Evolutionary conservation across 2,888 invertebrate genomes (phyloP).

Genomic region (Atrina japonica): DNA sequence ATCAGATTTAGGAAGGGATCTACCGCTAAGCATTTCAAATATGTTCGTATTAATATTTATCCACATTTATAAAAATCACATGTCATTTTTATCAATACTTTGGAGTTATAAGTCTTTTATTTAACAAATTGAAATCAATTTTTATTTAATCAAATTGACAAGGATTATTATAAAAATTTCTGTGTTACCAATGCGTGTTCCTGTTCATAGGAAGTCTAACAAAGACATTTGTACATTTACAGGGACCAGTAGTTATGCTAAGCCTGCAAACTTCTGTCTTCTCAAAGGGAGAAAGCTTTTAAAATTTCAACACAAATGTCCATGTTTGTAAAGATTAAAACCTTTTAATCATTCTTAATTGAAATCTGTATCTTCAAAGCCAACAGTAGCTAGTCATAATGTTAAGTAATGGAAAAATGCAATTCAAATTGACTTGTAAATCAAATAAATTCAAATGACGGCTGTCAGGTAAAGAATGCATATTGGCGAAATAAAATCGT

Average conservation of each 20-base stretch:
- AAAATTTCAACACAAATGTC: conserved; percentile 36
- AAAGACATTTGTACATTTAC: conserved; percentile 36
- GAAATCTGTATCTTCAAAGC: conserved; percentile 36
- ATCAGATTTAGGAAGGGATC: no score
- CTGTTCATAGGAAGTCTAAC: conserved; percentile 11
- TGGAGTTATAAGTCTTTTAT: conserved; percentile 18
- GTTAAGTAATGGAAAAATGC: conserved; percentile 4
- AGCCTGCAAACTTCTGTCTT: conserved; percentile 33
- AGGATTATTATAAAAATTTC: background rate
- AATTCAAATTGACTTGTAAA: conserved; percentile 27
- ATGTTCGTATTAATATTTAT: background rate
- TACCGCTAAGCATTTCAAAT: background rate
- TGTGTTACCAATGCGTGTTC: conserved; percentile 14
- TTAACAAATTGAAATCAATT: conserved; percentile 17
- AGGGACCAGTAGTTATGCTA: conserved; percentile 29
- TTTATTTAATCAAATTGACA: conserved; percentile 14
- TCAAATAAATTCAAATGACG: conserved; percentile 35
- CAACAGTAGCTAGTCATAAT: conserved; percentile 13
- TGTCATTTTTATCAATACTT: conserved; percentile 18
- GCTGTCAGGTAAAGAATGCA: conserved; percentile 1
- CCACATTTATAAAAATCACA: conserved; percentile 7
- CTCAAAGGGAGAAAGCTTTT: conserved; percentile 36
- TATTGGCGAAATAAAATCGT: background rate
- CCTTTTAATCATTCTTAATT: conserved; percentile 41
- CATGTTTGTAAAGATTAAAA: conserved; percentile 40